These are phyloP conservation scores for Montipora capricornis DNA, from an alignment of 64 coral and sea anemone genomes.

Conservation along the genomic window DNA sequence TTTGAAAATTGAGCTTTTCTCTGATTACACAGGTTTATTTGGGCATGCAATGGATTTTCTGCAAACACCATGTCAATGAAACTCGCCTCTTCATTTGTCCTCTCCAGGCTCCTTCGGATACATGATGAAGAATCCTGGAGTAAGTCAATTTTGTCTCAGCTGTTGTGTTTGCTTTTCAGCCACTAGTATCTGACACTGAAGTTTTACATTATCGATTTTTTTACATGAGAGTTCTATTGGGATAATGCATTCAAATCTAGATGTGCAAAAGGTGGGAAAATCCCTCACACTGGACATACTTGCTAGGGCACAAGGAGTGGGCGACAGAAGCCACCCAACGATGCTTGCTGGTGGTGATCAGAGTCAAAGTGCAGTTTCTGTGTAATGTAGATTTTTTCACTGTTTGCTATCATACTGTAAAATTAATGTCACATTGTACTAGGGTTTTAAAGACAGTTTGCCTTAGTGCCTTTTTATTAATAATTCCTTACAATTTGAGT, in stretches of 20 bases:
- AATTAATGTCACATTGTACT: no score
- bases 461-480: no score
- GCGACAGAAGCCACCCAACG: constrained; percentile 7
- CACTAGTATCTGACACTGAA: no score
- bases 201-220: no score
- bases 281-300: constrained; percentile 37
- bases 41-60: neutral
- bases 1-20: neutral
- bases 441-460: no score
- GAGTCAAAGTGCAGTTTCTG: no score
- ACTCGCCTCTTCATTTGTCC: neutral
- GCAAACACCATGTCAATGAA: neutral
- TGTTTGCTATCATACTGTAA: no score
- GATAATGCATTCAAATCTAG: constrained; percentile 20
- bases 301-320: constrained; percentile 34
- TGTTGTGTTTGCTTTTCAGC: neutral
- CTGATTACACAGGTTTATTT: neutral
- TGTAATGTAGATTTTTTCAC: no score
- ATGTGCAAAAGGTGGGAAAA: constrained; percentile 57
- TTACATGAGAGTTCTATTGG: constrained; percentile 64
- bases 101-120: neutral
- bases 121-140: neutral
- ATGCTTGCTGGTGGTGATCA: neutral
- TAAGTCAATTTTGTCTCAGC: neutral
- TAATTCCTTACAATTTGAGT: no score